Evolutionary conservation across 2,113 vertebrate species (phyloP).

Genomic region (Oreochromis aureus): DNA sequence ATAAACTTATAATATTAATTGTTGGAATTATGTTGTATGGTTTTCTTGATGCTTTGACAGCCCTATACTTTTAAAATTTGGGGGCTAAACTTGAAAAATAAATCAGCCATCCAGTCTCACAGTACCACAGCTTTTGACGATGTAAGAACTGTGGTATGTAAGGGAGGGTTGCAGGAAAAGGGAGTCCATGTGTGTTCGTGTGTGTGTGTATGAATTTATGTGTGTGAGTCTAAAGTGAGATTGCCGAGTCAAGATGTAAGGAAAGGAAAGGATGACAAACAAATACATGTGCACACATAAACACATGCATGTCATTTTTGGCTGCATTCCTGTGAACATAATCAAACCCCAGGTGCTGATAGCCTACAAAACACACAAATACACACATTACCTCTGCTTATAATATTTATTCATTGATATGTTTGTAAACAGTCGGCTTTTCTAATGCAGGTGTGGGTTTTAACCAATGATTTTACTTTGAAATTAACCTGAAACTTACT

Average conservation of each 20-base stretch:
- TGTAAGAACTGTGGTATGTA: conserved; percentile 54
- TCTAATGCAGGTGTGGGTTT: not conserved
- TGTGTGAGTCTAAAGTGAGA: not conserved
- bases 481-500: not conserved
- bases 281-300: not conserved
- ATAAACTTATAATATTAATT: not conserved
- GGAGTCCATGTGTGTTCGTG: not conserved
- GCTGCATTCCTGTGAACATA: not conserved
- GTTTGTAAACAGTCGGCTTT: conserved; percentile 1
- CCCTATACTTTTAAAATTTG: conserved; percentile 1
- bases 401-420: not conserved
- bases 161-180: conserved; percentile 52
- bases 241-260: not conserved
- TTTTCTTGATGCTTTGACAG: not conserved
- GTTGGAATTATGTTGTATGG: not conserved
- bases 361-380: not conserved
- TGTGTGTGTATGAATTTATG: not conserved
- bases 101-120: conserved; percentile 33
- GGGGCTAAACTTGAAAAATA: conserved; percentile 28
- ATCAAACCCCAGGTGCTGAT: conserved; percentile 15
- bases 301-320: not conserved
- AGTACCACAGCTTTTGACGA: conserved; percentile 21
- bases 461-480: not conserved
- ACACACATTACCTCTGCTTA: not conserved
- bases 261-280: not conserved